Conservation (phyloP, 2,888 invertebrate genomes). For the Thelaira solivaga region DNA sequence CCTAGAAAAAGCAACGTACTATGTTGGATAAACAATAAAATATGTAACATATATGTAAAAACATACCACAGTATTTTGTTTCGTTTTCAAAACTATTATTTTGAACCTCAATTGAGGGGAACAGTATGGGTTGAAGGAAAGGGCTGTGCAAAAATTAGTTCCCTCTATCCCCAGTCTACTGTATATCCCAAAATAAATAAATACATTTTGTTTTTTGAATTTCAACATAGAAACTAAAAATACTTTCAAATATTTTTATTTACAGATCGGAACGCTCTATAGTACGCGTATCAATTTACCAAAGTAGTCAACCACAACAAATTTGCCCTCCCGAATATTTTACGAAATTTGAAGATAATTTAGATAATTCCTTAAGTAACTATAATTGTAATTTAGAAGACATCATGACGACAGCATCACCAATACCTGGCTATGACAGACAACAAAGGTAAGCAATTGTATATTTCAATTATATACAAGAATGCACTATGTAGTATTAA, state of each 20-base stretch:
- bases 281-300: constrained; percentile 90
- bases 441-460: constrained; percentile 73
- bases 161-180: not conserved
- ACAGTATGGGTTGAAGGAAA: no score
- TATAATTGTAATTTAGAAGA: constrained; percentile 74
- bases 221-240: not conserved
- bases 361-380: constrained; percentile 72
- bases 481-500: no score
- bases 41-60: no score
- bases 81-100: no score
- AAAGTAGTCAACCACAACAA: constrained; percentile 87
- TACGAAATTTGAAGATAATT: constrained; percentile 71
- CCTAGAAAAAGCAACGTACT: no score
- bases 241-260: not conserved
- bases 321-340: constrained; percentile 79
- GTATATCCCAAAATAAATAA: no score
- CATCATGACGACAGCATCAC: constrained; percentile 73
- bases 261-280: constrained; percentile 87
- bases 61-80: no score
- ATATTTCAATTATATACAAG: not conserved
- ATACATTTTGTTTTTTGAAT: not conserved
- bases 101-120: no score
- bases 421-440: constrained; percentile 74
- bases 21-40: no score
- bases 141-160: no score